Percentiles rank a stretch among this genome's conserved stretches.
Conservation (phyloP, 2,888 invertebrate genomes). For the Adela reaumurella region DNA sequence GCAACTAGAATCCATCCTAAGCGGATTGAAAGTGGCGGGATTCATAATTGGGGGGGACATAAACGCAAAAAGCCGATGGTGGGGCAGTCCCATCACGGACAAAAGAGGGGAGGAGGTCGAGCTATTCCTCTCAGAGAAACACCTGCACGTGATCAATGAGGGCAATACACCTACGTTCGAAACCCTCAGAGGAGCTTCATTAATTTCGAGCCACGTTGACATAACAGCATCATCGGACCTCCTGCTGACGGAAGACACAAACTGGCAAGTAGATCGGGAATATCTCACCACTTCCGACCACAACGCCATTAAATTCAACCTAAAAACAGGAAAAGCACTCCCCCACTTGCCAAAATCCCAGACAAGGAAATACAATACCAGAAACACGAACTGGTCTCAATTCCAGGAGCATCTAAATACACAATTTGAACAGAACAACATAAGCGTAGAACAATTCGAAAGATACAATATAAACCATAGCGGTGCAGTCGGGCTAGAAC, state of each 20-base stretch:
- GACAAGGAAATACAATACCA: conserved; percentile 5
- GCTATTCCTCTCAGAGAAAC: conserved; percentile 3
- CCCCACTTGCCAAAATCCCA: neutral
- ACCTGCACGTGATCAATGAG: conserved; percentile 10
- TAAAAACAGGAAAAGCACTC: neutral
- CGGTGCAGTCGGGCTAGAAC: neutral
- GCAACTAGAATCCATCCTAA: conserved; percentile 1
- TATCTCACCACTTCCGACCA: conserved; percentile 4
- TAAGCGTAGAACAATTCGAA: neutral
- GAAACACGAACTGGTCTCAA: conserved; percentile 5
- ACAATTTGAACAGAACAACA: neutral
- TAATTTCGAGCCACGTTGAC: conserved; percentile 13
- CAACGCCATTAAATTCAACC: conserved; percentile 4
- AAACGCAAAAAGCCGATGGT: conserved; percentile 10
- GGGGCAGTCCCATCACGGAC: conserved; percentile 10
- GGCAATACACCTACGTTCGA: conserved; percentile 16
- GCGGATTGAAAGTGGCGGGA: neutral
- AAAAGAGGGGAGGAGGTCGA: conserved; percentile 8
- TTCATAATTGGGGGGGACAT: conserved; percentile 8
- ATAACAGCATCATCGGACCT: conserved; percentile 13
- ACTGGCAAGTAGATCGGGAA: conserved; percentile 8
- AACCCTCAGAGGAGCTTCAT: conserved; percentile 9
- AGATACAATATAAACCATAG: conserved; percentile 2
- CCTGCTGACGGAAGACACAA: conserved; percentile 1
- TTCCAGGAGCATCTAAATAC: conserved; percentile 3